Evolutionary conservation across 2,888 invertebrate genomes (phyloP), one percentile per base, ranked within the genome.

Genomic region (Elmis aenea): DNA sequence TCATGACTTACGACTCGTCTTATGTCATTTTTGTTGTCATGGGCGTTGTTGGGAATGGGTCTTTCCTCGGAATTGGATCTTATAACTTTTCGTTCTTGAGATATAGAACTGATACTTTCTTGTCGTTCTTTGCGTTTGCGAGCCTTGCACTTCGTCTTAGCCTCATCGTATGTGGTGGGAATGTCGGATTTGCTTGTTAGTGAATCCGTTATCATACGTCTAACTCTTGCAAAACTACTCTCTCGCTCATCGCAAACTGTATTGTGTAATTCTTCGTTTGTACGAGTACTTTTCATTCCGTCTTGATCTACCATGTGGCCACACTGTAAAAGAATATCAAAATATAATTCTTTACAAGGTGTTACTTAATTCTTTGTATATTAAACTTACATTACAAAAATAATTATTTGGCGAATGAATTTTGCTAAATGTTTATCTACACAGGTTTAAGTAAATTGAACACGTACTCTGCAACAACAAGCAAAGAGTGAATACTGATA

Each of bases 71-170:
- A 77, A 59, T 76, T 77, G 28, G 77, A 77, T 46, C 77, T 69
- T 44, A 75, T 73, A 38, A 76, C 71, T 60, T 79, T 79, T 37
- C 76, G 71, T 55, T 79, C 79, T 51, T 73, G 73, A 26, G 71
- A 72, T 34, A 70, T 64, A 14, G 75, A 75, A 45, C 73, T 74
- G 34, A 64, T 59, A 60, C 77, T 77, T 61, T 79, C 79, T 54
- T 77, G 74, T 25, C 79, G 71, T 58, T 79, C 79, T 62, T 79
- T 79, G 46, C 79, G 70, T 59, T 79, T 79, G 37, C 78, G 66
- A 21, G 76, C 67, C 42, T 68, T 69, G 38, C 60, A 60, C 3
- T 57, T 52, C 11, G 61, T 58, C 44, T 64, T 65, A 3, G 64
- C 65, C 46, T 66, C 64, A 36, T 67, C 66, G 49, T 57, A 65